Evolutionary conservation across 2,797 vertebrate species (phyloP), one percentile per base, ranked within the genome.

Genomic region (Champsocephalus esox): DNA sequence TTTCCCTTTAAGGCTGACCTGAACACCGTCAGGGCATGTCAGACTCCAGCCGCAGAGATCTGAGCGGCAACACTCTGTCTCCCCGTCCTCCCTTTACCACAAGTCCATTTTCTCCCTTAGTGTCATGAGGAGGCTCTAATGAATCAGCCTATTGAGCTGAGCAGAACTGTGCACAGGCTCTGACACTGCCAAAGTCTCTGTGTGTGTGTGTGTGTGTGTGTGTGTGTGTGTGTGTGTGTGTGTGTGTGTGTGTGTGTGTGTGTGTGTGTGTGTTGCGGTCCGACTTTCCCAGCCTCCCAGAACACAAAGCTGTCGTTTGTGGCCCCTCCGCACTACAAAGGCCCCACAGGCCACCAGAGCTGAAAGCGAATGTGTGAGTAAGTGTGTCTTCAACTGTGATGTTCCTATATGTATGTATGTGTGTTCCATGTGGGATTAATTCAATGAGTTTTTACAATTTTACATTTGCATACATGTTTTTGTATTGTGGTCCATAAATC

Each of bases 231-330:
- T 19, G 61, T 44, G 78, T 66, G 70, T 68, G 51, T 13, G 54
- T 48, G 38, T 24, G 75, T 45, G 56, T 65, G 61, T 65, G 61
- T 79, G 72, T 19, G 61, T 44, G 54, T 63, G 50, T 60, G 38
- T 21, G 82, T 76, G 76, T 66, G 68, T 69, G 68, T 81, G 78
- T 66, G 70, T 68, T 73, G 72, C 12, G 4, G 24, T 65, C 67
- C 74, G 70, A 83, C 50, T 89, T 90, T 92, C 79, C 85, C 88
- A 88, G 84, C 82, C 63, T 87, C 66, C 59, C 74, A 34, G 58
- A 75, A 82, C 68, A 92, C 91, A 92, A 92, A 90, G 90, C 75
- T 49, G 80, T 73, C 75, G 65, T 88, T 92, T 93, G 90, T 90
- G 80, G 84, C 78, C 66, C 75, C 75, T 82, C 77, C 48, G 71